A percentile compares a stretch with the other conserved stretches of the same genome.
Conservation (phyloP, 1,140 invertebrate genomes). For the Linepithema humile region DNA sequence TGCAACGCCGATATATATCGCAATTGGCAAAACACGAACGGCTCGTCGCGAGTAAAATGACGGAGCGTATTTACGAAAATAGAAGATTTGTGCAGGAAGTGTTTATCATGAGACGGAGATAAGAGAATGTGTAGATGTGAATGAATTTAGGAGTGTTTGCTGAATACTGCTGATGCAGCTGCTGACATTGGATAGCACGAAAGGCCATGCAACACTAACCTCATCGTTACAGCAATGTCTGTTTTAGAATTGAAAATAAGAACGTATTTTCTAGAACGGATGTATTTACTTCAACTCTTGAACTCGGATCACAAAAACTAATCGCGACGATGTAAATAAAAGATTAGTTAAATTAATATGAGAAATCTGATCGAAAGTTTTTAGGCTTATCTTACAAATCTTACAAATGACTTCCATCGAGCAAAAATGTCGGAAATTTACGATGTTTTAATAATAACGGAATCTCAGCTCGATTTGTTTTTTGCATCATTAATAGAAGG, state of each 20-base stretch:
- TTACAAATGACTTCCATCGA: not conserved
- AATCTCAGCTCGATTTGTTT: not conserved
- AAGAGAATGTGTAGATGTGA: not conserved
- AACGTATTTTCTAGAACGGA: not conserved
- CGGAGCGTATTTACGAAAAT: slow-evolving; percentile 28
- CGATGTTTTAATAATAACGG: not conserved
- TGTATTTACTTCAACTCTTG: slow-evolving; percentile 31
- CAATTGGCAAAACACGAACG: not conserved
- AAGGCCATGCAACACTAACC: slow-evolving; percentile 27
- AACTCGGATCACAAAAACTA: not conserved
- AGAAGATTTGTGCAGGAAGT: slow-evolving; percentile 15
- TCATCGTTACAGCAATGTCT: not conserved
- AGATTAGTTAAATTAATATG: not conserved
- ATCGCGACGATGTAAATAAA: not conserved
- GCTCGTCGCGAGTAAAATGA: not conserved
- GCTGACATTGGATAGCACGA: not conserved
- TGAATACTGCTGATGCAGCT: slow-evolving; percentile 13
- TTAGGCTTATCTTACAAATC: too few species aligned
- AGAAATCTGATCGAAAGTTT: too few species aligned
- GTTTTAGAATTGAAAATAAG: not conserved
- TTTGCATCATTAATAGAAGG: not conserved
- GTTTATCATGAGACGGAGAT: slow-evolving; percentile 6
- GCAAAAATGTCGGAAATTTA: not conserved
- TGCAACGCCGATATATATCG: not conserved
- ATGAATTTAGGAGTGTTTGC: slow-evolving; percentile 10